Conservation (phyloP, 2,797 vertebrate genomes). For the Vireo griseus region DNA sequence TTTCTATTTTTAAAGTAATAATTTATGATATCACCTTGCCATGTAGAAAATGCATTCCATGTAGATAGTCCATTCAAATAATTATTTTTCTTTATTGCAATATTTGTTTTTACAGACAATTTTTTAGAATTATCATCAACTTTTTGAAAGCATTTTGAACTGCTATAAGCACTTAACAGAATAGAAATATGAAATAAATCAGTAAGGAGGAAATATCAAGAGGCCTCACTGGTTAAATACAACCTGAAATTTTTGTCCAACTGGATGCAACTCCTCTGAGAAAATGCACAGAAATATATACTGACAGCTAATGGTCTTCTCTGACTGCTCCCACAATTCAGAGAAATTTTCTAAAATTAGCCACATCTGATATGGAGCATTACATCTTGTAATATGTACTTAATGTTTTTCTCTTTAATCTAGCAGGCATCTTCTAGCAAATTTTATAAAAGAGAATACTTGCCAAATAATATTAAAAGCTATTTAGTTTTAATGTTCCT, state of each 20-base stretch:
- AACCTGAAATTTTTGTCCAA: background rate
- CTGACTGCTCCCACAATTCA: background rate
- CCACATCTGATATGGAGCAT: background rate
- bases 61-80: background rate
- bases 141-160: background rate
- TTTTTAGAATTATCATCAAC: background rate
- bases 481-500: conserved; percentile 52
- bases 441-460: conserved; percentile 20
- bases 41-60: background rate
- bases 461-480: conserved; percentile 55
- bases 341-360: background rate
- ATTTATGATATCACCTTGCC: background rate
- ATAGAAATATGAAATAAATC: background rate
- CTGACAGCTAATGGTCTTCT: background rate
- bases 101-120: background rate
- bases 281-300: background rate
- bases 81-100: background rate
- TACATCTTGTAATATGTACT: background rate
- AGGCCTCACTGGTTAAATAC: background rate
- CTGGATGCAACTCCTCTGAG: background rate
- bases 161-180: background rate
- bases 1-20: background rate
- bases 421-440: conserved; percentile 6
- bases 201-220: background rate
- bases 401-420: conserved; percentile 37